A percentile compares a stretch with the other conserved stretches of the same genome.
Evolutionary conservation across 1,140 invertebrate species (phyloP).

Genomic region (Lutraria rhynchaena): DNA sequence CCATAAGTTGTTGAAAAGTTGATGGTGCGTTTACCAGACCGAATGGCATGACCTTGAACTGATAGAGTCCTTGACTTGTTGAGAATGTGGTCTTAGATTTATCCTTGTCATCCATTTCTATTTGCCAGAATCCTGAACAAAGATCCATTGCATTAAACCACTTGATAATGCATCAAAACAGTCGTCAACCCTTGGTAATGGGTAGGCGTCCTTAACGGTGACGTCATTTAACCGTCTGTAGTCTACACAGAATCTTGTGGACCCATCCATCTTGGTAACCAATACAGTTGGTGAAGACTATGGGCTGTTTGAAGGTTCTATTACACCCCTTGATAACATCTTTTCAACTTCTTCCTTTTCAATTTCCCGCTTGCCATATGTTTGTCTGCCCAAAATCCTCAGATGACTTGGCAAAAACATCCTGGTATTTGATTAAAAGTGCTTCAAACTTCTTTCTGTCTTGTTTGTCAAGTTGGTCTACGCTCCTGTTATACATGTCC

Average conservation of each 20-base stretch:
- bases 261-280: constrained; percentile 67
- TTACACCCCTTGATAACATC: constrained; percentile 39
- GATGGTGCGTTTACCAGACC: not conserved
- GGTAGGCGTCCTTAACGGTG: constrained; percentile 63
- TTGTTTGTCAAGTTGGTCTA: not conserved
- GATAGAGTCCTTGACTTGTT: constrained; percentile 13
- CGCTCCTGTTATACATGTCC: not conserved
- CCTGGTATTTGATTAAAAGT: constrained; percentile 49
- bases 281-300: constrained; percentile 72
- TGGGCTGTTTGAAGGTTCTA: constrained; percentile 64
- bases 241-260: constrained; percentile 71
- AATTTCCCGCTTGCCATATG: constrained; percentile 5
- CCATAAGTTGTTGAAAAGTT: not conserved
- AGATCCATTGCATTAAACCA: constrained; percentile 67
- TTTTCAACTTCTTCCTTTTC: constrained; percentile 46
- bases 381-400: too few species aligned
- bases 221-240: constrained; percentile 68
- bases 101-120: constrained; percentile 75
- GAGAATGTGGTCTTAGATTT: constrained; percentile 76
- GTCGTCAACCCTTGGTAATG: constrained; percentile 70
- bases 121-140: constrained; percentile 79
- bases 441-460: constrained; percentile 1
- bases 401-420: too few species aligned
- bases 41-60: not conserved
- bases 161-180: constrained; percentile 58